Evolutionary conservation across 2,888 invertebrate genomes (phyloP).

Genomic region (Campoplex capitator): DNA sequence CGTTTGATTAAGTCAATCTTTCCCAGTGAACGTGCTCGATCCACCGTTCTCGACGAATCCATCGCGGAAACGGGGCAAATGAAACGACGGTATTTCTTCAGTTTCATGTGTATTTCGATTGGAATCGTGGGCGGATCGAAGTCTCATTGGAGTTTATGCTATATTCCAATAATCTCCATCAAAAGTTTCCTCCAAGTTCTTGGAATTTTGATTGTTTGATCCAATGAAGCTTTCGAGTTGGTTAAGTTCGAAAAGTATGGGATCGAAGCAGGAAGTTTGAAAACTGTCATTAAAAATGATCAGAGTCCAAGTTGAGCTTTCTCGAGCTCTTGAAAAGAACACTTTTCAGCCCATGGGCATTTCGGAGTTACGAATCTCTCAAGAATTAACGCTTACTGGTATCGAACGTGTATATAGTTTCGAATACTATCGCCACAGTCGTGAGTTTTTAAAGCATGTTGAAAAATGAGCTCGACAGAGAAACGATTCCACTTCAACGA

Average conservation of each 20-base stretch:
- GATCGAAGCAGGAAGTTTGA: neutral
- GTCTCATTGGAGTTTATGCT: neutral
- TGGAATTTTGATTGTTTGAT: neutral
- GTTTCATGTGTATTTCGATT: neutral
- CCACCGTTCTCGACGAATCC: constrained; percentile 6
- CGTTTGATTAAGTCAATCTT: constrained; percentile 38
- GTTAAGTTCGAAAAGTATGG: neutral
- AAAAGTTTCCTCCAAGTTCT: neutral
- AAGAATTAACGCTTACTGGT: neutral
- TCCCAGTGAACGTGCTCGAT: constrained; percentile 6
- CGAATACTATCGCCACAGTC: neutral
- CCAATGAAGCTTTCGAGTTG: neutral
- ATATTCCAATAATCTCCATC: neutral
- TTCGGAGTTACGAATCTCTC: neutral
- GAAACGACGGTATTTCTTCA: neutral
- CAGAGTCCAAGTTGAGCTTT: neutral
- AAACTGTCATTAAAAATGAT: neutral
- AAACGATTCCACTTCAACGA: neutral
- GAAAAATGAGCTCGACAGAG: constrained; percentile 2
- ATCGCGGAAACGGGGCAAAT: neutral
- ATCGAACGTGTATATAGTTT: neutral
- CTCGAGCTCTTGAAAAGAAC: neutral
- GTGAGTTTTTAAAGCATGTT: neutral
- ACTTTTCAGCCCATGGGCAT: neutral
- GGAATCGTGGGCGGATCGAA: neutral